phyloP scores from a whole-genome alignment of 1,140 invertebrate genomes.

The Heliconius congener region DNA sequence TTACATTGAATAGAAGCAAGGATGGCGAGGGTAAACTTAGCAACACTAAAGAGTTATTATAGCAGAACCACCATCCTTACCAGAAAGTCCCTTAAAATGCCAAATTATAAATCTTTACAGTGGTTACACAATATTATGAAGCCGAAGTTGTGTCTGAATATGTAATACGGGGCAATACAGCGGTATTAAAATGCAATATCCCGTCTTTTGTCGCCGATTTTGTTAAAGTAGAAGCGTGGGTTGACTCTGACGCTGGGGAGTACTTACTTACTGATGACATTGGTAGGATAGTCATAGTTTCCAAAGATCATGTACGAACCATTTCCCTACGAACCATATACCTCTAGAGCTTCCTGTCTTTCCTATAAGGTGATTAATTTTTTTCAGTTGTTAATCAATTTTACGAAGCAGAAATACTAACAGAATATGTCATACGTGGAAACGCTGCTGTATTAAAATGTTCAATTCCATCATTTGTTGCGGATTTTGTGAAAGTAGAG shows the following conservation, averaged over 20 bases:
- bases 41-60: slow-evolving; percentile 25
- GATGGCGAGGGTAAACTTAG: slow-evolving; percentile 79
- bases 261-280: slow-evolving; percentile 81
- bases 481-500: slow-evolving; percentile 90
- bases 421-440: slow-evolving; percentile 90
- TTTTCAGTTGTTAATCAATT: slow-evolving; percentile 89
- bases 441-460: slow-evolving; percentile 91
- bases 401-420: slow-evolving; percentile 90
- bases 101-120: slow-evolving; percentile 81
- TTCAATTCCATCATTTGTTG: slow-evolving; percentile 90
- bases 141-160: slow-evolving; percentile 96
- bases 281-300: slow-evolving; percentile 56
- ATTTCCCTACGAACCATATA: not conserved
- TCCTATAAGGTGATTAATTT: slow-evolving; percentile 16
- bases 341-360: not conserved
- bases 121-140: slow-evolving; percentile 94
- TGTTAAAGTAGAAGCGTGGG: slow-evolving; percentile 94
- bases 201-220: slow-evolving; percentile 96
- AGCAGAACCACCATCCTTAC: slow-evolving; percentile 28
- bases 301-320: not conserved
- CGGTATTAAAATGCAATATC: slow-evolving; percentile 95
- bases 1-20: slow-evolving; percentile 84
- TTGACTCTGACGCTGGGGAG: slow-evolving; percentile 88
- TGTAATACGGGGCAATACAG: slow-evolving; percentile 95
- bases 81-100: slow-evolving; percentile 33